Evolutionary conservation across 2,888 invertebrate species (phyloP).

Genomic region (Leucozona laternaria): DNA sequence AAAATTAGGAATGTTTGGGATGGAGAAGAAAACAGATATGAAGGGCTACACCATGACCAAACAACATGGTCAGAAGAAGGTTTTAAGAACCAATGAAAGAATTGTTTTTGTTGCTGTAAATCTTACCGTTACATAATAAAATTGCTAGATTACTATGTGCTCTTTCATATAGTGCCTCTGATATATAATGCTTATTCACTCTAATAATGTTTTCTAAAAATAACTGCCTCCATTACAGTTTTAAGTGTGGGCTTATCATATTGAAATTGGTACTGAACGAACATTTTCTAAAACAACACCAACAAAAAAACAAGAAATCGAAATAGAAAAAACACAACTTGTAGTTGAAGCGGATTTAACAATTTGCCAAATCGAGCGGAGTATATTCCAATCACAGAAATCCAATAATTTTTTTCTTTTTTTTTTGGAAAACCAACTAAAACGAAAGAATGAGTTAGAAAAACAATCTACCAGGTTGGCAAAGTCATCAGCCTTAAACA

Average conservation of each 20-base stretch:
- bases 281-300: background rate
- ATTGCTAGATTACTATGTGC: too few species aligned
- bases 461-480: slow-evolving; percentile 63
- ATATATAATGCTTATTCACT: too few species aligned
- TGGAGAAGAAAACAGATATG: too few species aligned
- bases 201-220: background rate
- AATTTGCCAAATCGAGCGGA: slow-evolving; percentile 66
- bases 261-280: slow-evolving; percentile 13
- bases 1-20: too few species aligned
- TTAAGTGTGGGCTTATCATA: background rate
- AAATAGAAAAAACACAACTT: slow-evolving; percentile 30
- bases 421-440: background rate
- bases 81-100: too few species aligned
- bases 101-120: too few species aligned
- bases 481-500: slow-evolving; percentile 73
- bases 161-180: too few species aligned
- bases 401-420: slow-evolving; percentile 23
- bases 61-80: too few species aligned
- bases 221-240: background rate
- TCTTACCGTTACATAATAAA: too few species aligned
- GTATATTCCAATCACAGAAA: slow-evolving; percentile 62
- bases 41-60: too few species aligned
- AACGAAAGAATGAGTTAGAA: slow-evolving; percentile 25
- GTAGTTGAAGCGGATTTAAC: slow-evolving; percentile 62
- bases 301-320: slow-evolving; percentile 39